Percentiles rank a stretch among this genome's conserved stretches.
phyloP scores from a whole-genome alignment of 1,140 invertebrate species.

The Prorops nasuta region DNA sequence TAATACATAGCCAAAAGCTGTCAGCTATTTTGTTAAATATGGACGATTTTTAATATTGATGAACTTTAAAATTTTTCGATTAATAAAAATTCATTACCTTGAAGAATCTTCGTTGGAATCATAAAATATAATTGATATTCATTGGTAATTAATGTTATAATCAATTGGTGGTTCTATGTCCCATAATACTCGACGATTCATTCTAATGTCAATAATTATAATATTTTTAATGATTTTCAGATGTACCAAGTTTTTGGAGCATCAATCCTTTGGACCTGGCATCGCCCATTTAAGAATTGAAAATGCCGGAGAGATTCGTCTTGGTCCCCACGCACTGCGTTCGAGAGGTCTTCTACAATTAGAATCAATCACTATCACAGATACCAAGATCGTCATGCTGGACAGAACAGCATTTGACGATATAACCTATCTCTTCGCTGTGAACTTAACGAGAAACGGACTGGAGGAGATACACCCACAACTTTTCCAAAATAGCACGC shows the following conservation, averaged over 20 bases:
- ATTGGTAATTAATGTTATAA: too few relatives aligned
- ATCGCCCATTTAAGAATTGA: constrained; percentile 44
- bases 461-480: constrained; percentile 64
- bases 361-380: constrained; percentile 46
- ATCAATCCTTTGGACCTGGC: constrained; percentile 40
- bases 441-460: constrained; percentile 67
- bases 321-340: constrained; percentile 42
- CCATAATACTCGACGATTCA: too few relatives aligned
- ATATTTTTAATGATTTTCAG: constrained; percentile 27
- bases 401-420: constrained; percentile 64
- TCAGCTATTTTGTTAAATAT: too few relatives aligned
- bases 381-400: constrained; percentile 44
- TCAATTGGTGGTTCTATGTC: too few relatives aligned
- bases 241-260: constrained; percentile 43
- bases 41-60: too few relatives aligned
- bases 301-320: constrained; percentile 35
- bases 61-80: too few relatives aligned
- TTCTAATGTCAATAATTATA: too few relatives aligned
- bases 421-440: constrained; percentile 62
- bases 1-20: too few relatives aligned
- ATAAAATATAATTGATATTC: too few relatives aligned
- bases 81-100: too few relatives aligned
- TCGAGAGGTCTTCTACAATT: constrained; percentile 43
- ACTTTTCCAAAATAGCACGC: constrained; percentile 65
- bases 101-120: too few relatives aligned